Percentiles rank a stretch among this genome's conserved stretches.
These are phyloP conservation scores for Copidosoma floridanum DNA, from an alignment of 1,140 invertebrate genomes.

Conservation along the genomic window DNA sequence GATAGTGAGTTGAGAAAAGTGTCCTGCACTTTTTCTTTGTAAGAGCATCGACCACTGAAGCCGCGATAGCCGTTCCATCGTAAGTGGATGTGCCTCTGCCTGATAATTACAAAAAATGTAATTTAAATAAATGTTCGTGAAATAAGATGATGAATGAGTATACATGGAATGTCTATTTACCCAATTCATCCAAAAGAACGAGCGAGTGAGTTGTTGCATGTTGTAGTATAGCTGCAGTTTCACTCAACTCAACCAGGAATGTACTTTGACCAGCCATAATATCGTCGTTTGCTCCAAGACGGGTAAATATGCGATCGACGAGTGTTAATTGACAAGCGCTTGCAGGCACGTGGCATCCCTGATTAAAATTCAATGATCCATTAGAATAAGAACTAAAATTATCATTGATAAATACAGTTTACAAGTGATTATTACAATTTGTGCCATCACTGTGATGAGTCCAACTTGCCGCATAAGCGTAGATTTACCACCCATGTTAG, in stretches of 20 bases:
- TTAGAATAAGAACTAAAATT: no score
- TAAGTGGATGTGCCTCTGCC: constrained; percentile 91
- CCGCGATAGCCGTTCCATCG: constrained; percentile 94
- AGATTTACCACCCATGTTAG: constrained; percentile 98
- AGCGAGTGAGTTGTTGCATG: constrained; percentile 86
- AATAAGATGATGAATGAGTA: neutral
- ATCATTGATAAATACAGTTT: no score
- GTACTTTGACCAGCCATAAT: constrained; percentile 93
- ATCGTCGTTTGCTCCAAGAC: constrained; percentile 90
- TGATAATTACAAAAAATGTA: constrained; percentile 44
- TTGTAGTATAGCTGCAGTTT: constrained; percentile 85
- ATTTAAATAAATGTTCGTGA: no score
- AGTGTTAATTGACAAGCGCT: constrained; percentile 72
- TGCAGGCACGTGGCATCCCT: constrained; percentile 91
- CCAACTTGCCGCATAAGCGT: constrained; percentile 95
- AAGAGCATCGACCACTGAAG: constrained; percentile 80
- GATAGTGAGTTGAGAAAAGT: constrained; percentile 97
- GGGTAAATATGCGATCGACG: constrained; percentile 92
- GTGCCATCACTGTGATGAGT: constrained; percentile 84
- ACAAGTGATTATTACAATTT: no score
- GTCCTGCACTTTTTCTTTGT: constrained; percentile 74
- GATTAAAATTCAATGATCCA: no score
- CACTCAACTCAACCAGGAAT: constrained; percentile 91
- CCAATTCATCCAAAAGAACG: constrained; percentile 93
- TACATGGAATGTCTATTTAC: constrained; percentile 56